Base-by-base conservation (phyloP, 2,888 invertebrate genomes). In the Acronicta psi region DNA sequence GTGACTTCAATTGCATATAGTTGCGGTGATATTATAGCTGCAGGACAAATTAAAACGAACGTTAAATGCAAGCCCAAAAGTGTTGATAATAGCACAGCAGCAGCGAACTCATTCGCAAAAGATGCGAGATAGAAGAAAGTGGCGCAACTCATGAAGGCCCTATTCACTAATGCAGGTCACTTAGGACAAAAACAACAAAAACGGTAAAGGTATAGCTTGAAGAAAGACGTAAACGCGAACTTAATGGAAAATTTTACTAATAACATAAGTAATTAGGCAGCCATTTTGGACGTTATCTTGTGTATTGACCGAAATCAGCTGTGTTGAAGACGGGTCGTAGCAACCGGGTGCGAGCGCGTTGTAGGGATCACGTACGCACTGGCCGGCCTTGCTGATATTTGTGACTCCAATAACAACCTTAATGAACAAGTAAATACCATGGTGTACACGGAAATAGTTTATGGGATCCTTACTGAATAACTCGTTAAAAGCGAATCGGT, bases 301-400 rank as follows among this genome's bases (percentile, higher is more conserved):
- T 45, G 42, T 40, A 20, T 18, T 59, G 34, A 45, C 55, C 43
- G 52, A 69, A 69, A 60, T 64, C 49, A 59, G 60, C 47, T 59
- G 66, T 53, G 45, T 43, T 51, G 40, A 47, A 59, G 23, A 45
- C 59, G 53, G 79, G 75, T 74, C 78, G 62, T 44, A 54, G 42
- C 57, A 38, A 65, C 43, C 60, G 51, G 54, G 49, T 67, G 79
- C 69, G 77, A 74, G 66, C 79, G 83, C 84, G 84, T 75, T 81
- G 41, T 47, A 16, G 57, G 43, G 56, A 75, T 73, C 90, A 90
- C 89, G 90, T 90, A 89, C 80, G 83, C 88, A 81, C 75, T 43
- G 59, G 34, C 52, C 67, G 80, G 64, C 82, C 83, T 82, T 77
- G 76, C 47, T 50, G 52, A 59, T 78, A 70, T 79, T 80, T 75